Evolutionary conservation across 2,888 invertebrate genomes (phyloP), one percentile per base, ranked within the genome.

Genomic region (Cyclophora punctaria): DNA sequence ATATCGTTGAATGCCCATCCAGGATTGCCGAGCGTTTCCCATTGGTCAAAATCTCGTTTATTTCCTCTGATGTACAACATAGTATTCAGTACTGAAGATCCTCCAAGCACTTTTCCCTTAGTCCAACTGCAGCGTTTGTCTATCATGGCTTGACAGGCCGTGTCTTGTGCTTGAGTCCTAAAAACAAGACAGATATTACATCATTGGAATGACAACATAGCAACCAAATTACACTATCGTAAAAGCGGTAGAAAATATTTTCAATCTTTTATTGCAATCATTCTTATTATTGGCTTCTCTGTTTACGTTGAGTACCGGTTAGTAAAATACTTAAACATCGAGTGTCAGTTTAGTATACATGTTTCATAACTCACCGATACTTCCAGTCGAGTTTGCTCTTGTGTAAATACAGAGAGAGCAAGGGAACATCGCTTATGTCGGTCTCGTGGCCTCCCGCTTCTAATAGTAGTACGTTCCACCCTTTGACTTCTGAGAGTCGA

Each of bases 41-140:
- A 98, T 48, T 93, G 91, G 75, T 97, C 95, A 72, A 91, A 98
- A 77, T 98, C 97, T 1, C 94, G 87, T 50, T 91, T 90, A 76
- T 97, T 97, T 0, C 98, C 98, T 55, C 98, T 89, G 44, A 97
- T 92, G 75, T 98, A 98, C 0, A 97, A 90, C 97, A 97, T 97
- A 2, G 95, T 95, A 71, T 97, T 97, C 0, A 97, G 87, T 0
- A 96, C 95, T 42, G 95, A 95, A 3, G 95, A 95, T 0, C 97
- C 97, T 0, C 96, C 97, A 0, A 97, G 83, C 0, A 95, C 93
- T 83, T 96, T 96, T 46, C 98, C 97, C 52, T 96, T 90, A 0
- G 97, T 96, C 96, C 96, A 97, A 67, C 93, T 93, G 70, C 96
- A 96, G 44, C 95, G 90, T 65, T 93, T 91, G 69, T 95, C 95